Evolutionary conservation across 2,888 invertebrate genomes (phyloP).

Genomic region (Piscicola geometra): DNA sequence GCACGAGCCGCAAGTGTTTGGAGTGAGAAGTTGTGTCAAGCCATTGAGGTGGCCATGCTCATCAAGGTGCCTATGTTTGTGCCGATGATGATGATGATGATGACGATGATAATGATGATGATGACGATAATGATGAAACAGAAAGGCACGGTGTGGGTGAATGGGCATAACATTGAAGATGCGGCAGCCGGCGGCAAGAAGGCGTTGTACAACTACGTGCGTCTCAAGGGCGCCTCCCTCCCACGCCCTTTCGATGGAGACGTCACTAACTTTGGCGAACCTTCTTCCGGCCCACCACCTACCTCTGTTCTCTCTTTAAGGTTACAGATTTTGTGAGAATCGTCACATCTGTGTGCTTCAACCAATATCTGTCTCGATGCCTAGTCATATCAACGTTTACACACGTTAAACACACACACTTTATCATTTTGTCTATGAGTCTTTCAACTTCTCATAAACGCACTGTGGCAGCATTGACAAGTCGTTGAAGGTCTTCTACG

Average conservation of each 20-base stretch:
- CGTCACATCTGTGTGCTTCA: too few species aligned
- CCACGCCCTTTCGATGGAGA: not conserved
- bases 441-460: too few species aligned
- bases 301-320: not conserved
- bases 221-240: not conserved
- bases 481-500: conserved; percentile 59
- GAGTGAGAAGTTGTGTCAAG: conserved; percentile 61
- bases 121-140: not conserved
- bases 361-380: too few species aligned
- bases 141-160: conserved; percentile 61
- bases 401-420: conserved; percentile 37
- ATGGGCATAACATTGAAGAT: conserved; percentile 59
- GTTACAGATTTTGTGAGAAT: too few species aligned
- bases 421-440: conserved; percentile 1
- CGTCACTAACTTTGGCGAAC: not conserved
- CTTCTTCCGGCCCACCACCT: not conserved
- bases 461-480: conserved; percentile 50
- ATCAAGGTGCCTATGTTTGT: conserved; percentile 49
- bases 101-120: conserved; percentile 51
- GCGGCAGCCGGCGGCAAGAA: conserved; percentile 59
- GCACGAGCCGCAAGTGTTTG: conserved; percentile 61
- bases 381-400: too few species aligned
- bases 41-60: conserved; percentile 60
- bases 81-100: conserved; percentile 43
- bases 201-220: conserved; percentile 43